phyloP scores from a whole-genome alignment of 64 coral and sea anemone genomes.

The Catalaphyllia jardinei region DNA sequence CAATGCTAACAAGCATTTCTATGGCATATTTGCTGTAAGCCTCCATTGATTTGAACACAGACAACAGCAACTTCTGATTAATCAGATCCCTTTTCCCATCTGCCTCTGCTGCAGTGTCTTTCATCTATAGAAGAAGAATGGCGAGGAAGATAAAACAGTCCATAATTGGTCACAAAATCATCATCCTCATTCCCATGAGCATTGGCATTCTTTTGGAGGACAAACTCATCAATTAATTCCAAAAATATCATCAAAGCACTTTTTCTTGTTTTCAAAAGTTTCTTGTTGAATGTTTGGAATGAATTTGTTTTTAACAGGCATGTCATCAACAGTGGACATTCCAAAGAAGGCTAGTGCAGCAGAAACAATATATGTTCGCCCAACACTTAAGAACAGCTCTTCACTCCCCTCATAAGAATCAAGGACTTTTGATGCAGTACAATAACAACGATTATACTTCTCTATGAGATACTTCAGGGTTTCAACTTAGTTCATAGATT shows the following conservation, averaged over 20 bases:
- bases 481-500: constrained; percentile 65
- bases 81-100: constrained; percentile 72
- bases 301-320: constrained; percentile 12
- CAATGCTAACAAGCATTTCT: constrained; percentile 74
- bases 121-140: constrained; percentile 72
- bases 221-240: constrained; percentile 67
- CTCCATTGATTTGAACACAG: constrained; percentile 68
- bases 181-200: constrained; percentile 25
- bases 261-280: constrained; percentile 36
- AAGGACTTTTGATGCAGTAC: constrained; percentile 66
- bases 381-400: constrained; percentile 73
- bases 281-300: constrained; percentile 33
- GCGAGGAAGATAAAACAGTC: constrained; percentile 60
- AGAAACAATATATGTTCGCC: constrained; percentile 58
- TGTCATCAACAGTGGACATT: constrained; percentile 37
- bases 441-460: constrained; percentile 38
- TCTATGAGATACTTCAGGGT: constrained; percentile 69
- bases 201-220: constrained; percentile 54
- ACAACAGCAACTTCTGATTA: constrained; percentile 56
- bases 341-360: constrained; percentile 61
- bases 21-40: constrained; percentile 87
- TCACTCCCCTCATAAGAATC: constrained; percentile 77
- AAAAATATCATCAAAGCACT: constrained; percentile 61
- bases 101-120: constrained; percentile 56
- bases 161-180: constrained; percentile 80